These are phyloP conservation scores for Caranx melampygus DNA, from an alignment of 2,113 vertebrate genomes.

Conservation along the genomic window DNA sequence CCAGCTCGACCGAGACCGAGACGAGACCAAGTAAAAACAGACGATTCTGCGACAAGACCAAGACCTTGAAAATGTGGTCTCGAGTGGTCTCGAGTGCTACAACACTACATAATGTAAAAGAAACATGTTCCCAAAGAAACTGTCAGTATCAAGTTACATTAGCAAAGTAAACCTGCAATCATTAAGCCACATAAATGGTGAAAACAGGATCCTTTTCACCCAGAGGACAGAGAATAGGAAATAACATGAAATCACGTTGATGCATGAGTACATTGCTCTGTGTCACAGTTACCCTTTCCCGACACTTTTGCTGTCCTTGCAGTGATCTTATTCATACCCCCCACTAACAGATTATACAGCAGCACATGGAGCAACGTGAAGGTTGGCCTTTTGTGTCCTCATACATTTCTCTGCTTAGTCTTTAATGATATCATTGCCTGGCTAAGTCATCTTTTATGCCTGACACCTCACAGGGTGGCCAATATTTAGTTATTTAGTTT, in stretches of 20 bases:
- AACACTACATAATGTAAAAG: too few species aligned
- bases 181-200: neutral
- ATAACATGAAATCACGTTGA: constrained; percentile 1
- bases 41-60: too few species aligned
- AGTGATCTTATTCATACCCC: constrained; percentile 64
- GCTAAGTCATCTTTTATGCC: constrained; percentile 69
- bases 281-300: constrained; percentile 69
- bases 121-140: too few species aligned
- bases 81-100: too few species aligned
- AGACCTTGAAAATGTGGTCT: too few species aligned
- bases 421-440: constrained; percentile 74
- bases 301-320: constrained; percentile 61
- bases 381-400: constrained; percentile 75
- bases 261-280: constrained; percentile 41
- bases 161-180: too few species aligned
- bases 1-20: too few species aligned
- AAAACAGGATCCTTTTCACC: neutral
- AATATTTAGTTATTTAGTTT: constrained; percentile 49
- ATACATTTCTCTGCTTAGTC: constrained; percentile 70
- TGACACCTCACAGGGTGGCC: constrained; percentile 68
- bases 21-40: too few species aligned
- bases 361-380: constrained; percentile 67
- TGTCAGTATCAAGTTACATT: too few species aligned
- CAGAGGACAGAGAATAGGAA: neutral
- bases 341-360: constrained; percentile 69